Base-by-base conservation (phyloP, 2,113 vertebrate species). In the Paralichthys olivaceus region DNA sequence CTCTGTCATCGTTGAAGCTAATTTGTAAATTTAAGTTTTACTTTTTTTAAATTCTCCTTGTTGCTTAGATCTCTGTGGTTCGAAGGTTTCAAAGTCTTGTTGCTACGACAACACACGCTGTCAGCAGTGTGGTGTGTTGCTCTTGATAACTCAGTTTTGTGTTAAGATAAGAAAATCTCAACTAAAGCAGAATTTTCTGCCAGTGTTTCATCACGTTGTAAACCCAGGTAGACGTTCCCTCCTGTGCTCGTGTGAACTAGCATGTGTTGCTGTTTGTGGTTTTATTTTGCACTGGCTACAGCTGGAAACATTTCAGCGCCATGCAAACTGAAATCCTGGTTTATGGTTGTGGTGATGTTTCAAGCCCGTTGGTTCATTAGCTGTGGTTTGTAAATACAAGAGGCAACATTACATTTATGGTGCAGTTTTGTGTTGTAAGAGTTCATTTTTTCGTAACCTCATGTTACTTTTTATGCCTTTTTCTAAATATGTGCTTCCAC, bases 271-370 rank as follows among this genome's bases (percentile, higher is more conserved):
- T 58, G 79, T 79, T 67, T 9, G 43, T 23, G 72, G 55, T 84
- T 77, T 87, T 59, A 71, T 80, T 84, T 86, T 73, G 76, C 22
- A 73, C 61, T 71, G 63, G 77, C 68, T 11, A 13, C 72, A 14
- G 72, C 69, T 77, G 60, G 51, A 82, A 43, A 22, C 1, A 23
- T 72, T 81, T 79, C 65, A 49, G 40, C 29, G 45, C 78, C 83
- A 68, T 68, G 53, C 81, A 80, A 88, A 86, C 59, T 76, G 69
- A 84, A 79, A 79, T 58, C 79, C 51, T 13, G 58, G 13, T 75
- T 69, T 49, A 20, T 73, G 59, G 72, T 81, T 63, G 80, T 81
- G 72, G 63, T 69, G 43, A 29, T 45, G 55, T 60, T 64, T 67
- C 17, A 67, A 60, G 37, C 40, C 71, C 43, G 55, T 58, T 15